Evolutionary conservation across 2,888 invertebrate genomes (phyloP).

Genomic region (Lasioglossum figueresi): DNA sequence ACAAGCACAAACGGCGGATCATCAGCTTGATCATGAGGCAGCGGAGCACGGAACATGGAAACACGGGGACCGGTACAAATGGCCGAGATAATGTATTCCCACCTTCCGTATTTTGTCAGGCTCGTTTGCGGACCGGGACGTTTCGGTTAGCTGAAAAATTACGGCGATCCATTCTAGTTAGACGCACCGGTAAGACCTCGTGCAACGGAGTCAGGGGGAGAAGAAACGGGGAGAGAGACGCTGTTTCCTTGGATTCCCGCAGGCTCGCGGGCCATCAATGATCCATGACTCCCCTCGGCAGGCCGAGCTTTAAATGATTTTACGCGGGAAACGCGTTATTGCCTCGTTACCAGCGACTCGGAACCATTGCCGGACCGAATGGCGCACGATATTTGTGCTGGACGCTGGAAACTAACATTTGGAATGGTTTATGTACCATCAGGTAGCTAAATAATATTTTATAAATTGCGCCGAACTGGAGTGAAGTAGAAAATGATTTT

Average conservation of each 20-base stretch:
- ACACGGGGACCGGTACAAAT: constrained; percentile 66
- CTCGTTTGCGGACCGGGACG: constrained; percentile 75
- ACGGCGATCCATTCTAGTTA: constrained; percentile 82
- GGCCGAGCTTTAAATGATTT: constrained; percentile 66
- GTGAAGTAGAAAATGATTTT: no score
- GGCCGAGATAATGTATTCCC: constrained; percentile 72
- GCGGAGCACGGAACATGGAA: constrained; percentile 59
- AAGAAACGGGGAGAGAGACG: background rate
- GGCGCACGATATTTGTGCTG: background rate
- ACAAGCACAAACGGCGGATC: constrained; percentile 50
- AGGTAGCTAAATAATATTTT: no score
- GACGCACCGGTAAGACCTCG: constrained; percentile 64
- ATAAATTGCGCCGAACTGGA: no score
- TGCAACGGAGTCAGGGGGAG: constrained; percentile 12
- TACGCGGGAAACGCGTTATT: constrained; percentile 36
- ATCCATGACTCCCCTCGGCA: constrained; percentile 67
- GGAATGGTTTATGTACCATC: background rate
- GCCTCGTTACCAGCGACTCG: constrained; percentile 33
- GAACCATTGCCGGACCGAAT: constrained; percentile 8
- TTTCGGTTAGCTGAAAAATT: constrained; percentile 78
- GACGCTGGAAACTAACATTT: background rate
- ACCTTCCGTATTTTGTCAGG: constrained; percentile 81
- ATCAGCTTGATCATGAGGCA: constrained; percentile 41
- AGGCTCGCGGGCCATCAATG: constrained; percentile 66
- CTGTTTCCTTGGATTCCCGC: constrained; percentile 64